Evolutionary conservation across 2,113 vertebrate species (phyloP).

Genomic region (Camelus dromedarius): DNA sequence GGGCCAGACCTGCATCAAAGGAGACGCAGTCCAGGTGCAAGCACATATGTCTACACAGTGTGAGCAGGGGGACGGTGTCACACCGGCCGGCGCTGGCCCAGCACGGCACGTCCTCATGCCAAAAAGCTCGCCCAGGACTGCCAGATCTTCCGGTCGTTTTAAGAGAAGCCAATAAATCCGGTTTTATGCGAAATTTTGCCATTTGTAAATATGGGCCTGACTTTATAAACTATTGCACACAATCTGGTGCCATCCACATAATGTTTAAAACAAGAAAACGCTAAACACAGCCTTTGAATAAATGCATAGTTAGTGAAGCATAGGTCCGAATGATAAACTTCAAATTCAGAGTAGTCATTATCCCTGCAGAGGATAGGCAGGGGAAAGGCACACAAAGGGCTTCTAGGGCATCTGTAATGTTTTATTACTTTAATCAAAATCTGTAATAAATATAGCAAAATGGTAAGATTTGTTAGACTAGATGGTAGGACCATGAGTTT

Average conservation of each 20-base stretch:
- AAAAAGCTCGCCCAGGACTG: slow-evolving; percentile 52
- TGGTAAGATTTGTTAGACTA: not conserved
- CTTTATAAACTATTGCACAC: not conserved
- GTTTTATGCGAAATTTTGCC: slow-evolving; percentile 52
- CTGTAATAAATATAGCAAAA: slow-evolving; percentile 12
- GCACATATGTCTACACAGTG: slow-evolving; percentile 69
- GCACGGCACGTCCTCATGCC: not conserved
- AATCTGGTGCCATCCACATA: not conserved
- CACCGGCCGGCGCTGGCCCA: not conserved
- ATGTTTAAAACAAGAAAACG: slow-evolving; percentile 54
- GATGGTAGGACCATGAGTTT: not conserved
- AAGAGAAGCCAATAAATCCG: slow-evolving; percentile 59
- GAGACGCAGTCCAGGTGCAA: slow-evolving; percentile 65
- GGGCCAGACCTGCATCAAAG: not conserved
- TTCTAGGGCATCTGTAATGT: slow-evolving; percentile 1
- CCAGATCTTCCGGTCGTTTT: slow-evolving; percentile 58
- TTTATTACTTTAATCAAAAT: slow-evolving; percentile 68
- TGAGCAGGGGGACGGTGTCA: not conserved
- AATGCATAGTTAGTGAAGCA: slow-evolving; percentile 35
- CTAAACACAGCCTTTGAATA: slow-evolving; percentile 35
- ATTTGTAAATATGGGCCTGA: slow-evolving; percentile 59
- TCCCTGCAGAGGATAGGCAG: not conserved
- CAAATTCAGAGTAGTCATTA: not conserved
- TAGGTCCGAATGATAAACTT: not conserved
- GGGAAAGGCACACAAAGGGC: not conserved